A percentile compares a stretch with the other conserved stretches of the same genome.
Conservation (phyloP, 2,888 invertebrate genomes). For the Blomia tropicalis region DNA sequence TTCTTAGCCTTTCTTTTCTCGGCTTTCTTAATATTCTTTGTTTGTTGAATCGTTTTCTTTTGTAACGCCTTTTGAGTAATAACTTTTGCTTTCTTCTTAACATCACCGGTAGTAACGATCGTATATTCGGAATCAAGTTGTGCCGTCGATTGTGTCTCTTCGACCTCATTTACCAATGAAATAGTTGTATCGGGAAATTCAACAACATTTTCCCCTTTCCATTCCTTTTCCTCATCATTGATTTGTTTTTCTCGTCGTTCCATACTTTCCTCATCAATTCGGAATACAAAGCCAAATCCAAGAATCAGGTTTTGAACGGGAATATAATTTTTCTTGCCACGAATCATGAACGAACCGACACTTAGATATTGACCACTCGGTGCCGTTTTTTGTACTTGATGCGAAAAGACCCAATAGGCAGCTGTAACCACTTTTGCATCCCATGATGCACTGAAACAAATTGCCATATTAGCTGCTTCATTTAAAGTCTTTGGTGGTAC, state of each 20-base stretch:
- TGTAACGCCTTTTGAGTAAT: conserved; percentile 32
- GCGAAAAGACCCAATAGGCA: conserved; percentile 90
- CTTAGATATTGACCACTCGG: conserved; percentile 92
- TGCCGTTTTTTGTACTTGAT: conserved; percentile 92
- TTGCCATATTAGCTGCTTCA: conserved; percentile 91
- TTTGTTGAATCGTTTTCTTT: conserved; percentile 38
- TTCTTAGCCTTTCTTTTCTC: conserved; percentile 35
- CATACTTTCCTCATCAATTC: conserved; percentile 74
- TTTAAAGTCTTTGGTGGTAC: conserved; percentile 86
- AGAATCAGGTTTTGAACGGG: conserved; percentile 79
- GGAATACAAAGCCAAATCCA: conserved; percentile 81
- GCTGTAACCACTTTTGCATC: conserved; percentile 88
- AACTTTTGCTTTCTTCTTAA: conserved; percentile 20
- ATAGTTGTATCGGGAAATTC: conserved; percentile 30
- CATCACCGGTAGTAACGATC: conserved; percentile 7
- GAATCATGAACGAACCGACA: conserved; percentile 90
- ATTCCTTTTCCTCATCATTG: conserved; percentile 28
- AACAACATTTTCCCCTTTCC: conserved; percentile 20
- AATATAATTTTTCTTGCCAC: conserved; percentile 91
- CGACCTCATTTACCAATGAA: conserved; percentile 30
- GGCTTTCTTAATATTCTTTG: conserved; percentile 36
- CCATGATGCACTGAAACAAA: conserved; percentile 94
- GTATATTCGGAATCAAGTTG: background rate
- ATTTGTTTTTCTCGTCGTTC: conserved; percentile 45
- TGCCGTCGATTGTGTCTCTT: conserved; percentile 12